Base-by-base conservation (phyloP, 2,113 vertebrate genomes). In the Indri indri region DNA sequence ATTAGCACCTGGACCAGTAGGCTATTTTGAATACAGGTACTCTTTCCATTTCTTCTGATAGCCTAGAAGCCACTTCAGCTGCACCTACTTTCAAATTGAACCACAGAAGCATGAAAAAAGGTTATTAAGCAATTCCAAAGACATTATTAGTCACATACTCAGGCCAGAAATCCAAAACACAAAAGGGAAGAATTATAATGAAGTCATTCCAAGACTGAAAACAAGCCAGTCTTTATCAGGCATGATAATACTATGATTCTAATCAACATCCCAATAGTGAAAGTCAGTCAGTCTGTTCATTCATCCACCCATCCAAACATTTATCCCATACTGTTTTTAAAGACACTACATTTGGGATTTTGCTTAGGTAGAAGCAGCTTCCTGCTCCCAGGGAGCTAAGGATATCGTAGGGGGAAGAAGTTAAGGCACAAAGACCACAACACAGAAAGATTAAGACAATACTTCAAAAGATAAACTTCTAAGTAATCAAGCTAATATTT, bases 151-250 rank as follows among this genome's bases (percentile, higher is more conserved):
- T 65, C 68, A 65, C n/a, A 73, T 9, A 18, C 22, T 83, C n/a
- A 79, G 42, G 42, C 4, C 88, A 93, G 77, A 95, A 95, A 76
- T 79, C 13, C 61, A 84, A 87, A 95, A 92, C 34, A 95, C 20
- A 32, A n/a, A 70, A 82, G n/a, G 50, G 34, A 94, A 54, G 16
- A 86, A 57, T 91, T 71, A 85, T 23, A 47, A 40, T 30, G 17
- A 40, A 8, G 32, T 76, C n/a, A 81, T 85, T 85, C 40, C 42
- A 85, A 88, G 22, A 92, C 59, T 20, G 61, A 93, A 94, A 86
- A 86, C 2, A 73, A 40, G 59, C 52, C 57, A 80, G 8, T 47
- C 61, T 88, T n/a, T 65, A 70, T 50, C 71, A 89, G 47, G 18
- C 25, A 52, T n/a, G 6, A 61, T 32, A 25, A 47, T 18, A 42